These are phyloP conservation scores for Neogale vison DNA, from an alignment of 2,113 vertebrate species.

Conservation along the genomic window DNA sequence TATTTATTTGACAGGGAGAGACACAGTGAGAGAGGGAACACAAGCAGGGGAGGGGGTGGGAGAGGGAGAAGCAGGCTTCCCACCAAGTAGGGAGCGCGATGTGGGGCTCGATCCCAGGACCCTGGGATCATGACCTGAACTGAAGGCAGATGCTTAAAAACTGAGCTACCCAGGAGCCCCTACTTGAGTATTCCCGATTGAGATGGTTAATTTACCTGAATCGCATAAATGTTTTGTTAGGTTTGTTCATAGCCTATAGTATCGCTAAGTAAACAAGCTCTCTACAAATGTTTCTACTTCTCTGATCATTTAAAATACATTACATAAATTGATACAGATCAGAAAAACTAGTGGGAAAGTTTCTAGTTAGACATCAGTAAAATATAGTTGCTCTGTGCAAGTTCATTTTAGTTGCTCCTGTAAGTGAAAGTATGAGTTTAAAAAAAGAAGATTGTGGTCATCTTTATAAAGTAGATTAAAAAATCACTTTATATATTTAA, in stretches of 20 bases:
- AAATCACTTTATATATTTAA: background rate
- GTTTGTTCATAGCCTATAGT: background rate
- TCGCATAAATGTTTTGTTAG: background rate
- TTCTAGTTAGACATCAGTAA: background rate
- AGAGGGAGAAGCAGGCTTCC: too few relatives aligned
- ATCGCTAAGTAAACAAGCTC: background rate
- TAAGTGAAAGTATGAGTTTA: background rate
- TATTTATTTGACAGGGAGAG: too few relatives aligned
- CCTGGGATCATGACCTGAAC: too few relatives aligned
- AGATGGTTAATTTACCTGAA: background rate
- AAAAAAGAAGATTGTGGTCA: background rate
- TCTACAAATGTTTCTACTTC: background rate
- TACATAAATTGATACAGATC: background rate
- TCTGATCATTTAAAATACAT: background rate
- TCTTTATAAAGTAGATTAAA: conserved; percentile 9
- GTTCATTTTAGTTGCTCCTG: background rate
- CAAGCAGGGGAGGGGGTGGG: too few relatives aligned
- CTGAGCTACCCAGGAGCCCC: too few relatives aligned
- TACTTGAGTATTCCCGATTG: background rate
- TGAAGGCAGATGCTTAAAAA: too few relatives aligned
- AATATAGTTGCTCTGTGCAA: background rate
- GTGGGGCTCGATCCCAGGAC: too few relatives aligned
- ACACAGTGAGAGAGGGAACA: too few relatives aligned
- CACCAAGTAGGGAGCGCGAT: too few relatives aligned
- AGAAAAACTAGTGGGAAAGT: background rate